Evolutionary conservation across 2,113 vertebrate species (phyloP).

Genomic region (Rhinolophus sinicus): DNA sequence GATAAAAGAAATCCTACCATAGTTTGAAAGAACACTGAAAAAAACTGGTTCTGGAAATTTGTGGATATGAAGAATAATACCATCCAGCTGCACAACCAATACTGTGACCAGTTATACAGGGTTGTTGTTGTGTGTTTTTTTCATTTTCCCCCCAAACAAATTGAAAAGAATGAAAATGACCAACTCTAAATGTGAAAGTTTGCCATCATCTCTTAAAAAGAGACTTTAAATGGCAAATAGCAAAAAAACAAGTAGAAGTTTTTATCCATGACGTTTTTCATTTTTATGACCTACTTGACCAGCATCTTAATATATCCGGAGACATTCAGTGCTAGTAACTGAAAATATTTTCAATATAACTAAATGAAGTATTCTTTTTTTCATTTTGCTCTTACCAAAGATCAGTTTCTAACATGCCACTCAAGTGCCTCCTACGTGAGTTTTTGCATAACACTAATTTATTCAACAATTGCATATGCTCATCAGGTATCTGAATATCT

Average conservation of each 20-base stretch:
- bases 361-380: conserved; percentile 50
- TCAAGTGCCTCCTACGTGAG: conserved; percentile 84
- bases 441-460: conserved; percentile 32
- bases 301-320: conserved; percentile 47
- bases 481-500: conserved; percentile 29
- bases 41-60: conserved; percentile 25
- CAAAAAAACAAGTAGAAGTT: not conserved
- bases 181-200: conserved; percentile 56
- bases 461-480: conserved; percentile 33
- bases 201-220: conserved; percentile 51
- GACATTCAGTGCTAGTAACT: conserved; percentile 55
- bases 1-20: not conserved
- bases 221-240: conserved; percentile 38
- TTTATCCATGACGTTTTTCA: conserved; percentile 54
- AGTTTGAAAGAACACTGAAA: conserved; percentile 1
- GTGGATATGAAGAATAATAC: conserved; percentile 33
- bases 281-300: conserved; percentile 47
- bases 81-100: not conserved
- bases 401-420: conserved; percentile 83
- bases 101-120: not conserved
- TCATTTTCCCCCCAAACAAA: not conserved
- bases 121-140: not conserved
- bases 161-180: conserved; percentile 47
- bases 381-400: conserved; percentile 83
- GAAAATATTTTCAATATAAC: conserved; percentile 51